Conservation (phyloP, 2,797 vertebrate genomes). For the Cercopithecus diana region DNA sequence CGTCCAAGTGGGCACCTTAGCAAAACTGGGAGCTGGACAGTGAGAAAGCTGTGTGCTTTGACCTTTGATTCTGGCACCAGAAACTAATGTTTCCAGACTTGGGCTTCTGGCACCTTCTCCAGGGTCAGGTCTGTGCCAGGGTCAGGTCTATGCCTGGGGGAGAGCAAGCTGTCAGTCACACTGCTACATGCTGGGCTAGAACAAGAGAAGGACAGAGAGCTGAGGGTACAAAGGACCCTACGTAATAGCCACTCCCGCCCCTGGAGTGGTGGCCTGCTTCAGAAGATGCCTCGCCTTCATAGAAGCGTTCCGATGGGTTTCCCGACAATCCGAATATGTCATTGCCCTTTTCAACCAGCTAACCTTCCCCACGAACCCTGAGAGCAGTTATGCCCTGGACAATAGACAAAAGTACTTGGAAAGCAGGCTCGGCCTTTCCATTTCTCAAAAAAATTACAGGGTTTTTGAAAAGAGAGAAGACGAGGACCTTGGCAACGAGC, state of each 20-base stretch:
- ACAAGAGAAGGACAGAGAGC: not conserved
- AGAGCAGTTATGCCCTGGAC: not conserved
- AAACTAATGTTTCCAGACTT: not conserved
- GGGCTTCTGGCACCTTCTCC: not conserved
- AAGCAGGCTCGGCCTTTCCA: not conserved
- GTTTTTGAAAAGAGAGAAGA: not conserved
- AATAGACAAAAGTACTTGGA: not conserved
- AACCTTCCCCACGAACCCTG: not conserved
- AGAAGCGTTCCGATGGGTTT: not conserved
- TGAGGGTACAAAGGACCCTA: rapidly evolving
- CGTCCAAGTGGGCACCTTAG: not conserved
- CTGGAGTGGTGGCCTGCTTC: rapidly evolving
- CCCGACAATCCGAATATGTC: not conserved
- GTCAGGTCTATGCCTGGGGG: not conserved
- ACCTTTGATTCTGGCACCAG: not conserved
- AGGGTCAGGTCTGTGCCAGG: not conserved
- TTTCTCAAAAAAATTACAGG: not conserved
- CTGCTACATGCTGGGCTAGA: not conserved
- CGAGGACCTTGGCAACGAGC: not conserved
- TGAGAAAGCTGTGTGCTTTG: not conserved
- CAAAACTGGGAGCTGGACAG: not conserved
- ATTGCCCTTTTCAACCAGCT: not conserved
- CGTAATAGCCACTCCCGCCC: rapidly evolving
- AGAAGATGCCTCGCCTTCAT: not conserved
- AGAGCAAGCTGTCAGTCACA: not conserved